Percentiles rank a stretch among this genome's conserved stretches.
Evolutionary conservation across 2,113 vertebrate species (phyloP).

Genomic region (Microcebus lehilahytsara): DNA sequence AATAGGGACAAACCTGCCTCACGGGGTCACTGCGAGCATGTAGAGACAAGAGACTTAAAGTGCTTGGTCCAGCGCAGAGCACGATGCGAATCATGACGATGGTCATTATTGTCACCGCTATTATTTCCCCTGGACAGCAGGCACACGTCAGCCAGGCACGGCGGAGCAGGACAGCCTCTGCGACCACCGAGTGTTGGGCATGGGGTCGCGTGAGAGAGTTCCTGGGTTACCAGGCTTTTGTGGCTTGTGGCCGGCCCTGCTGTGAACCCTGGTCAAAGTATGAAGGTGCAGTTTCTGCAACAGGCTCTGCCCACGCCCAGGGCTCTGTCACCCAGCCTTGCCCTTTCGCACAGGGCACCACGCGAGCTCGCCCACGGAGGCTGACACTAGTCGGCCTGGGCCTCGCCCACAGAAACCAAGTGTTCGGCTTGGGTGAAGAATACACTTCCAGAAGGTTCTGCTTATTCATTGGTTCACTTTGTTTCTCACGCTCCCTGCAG

Average conservation of each 20-base stretch:
- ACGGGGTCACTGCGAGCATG: not conserved
- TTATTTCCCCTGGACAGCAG: not conserved
- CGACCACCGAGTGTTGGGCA: too few species aligned
- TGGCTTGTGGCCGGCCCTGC: too few species aligned
- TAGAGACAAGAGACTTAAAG: not conserved
- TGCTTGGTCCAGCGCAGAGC: not conserved
- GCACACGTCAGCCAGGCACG: not conserved
- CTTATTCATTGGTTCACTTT: not conserved
- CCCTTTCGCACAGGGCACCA: not conserved
- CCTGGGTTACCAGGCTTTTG: too few species aligned
- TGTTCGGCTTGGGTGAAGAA: not conserved
- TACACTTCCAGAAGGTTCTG: not conserved
- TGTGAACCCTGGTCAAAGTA: too few species aligned
- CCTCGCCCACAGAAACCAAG: not conserved
- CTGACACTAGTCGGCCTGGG: not conserved
- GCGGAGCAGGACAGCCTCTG: too few species aligned
- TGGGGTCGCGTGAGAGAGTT: too few species aligned
- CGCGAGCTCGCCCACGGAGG: rapidly evolving
- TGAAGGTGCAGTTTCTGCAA: too few species aligned
- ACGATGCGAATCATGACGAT: not conserved
- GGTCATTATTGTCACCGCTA: not conserved
- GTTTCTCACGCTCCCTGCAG: not conserved
- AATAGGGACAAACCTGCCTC: not conserved
- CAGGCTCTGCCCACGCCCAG: not conserved
- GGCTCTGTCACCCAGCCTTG: not conserved